Percentiles rank a stretch among this genome's conserved stretches.
Evolutionary conservation across 2,797 vertebrate species (phyloP).

Genomic region (Danio kyathit): DNA sequence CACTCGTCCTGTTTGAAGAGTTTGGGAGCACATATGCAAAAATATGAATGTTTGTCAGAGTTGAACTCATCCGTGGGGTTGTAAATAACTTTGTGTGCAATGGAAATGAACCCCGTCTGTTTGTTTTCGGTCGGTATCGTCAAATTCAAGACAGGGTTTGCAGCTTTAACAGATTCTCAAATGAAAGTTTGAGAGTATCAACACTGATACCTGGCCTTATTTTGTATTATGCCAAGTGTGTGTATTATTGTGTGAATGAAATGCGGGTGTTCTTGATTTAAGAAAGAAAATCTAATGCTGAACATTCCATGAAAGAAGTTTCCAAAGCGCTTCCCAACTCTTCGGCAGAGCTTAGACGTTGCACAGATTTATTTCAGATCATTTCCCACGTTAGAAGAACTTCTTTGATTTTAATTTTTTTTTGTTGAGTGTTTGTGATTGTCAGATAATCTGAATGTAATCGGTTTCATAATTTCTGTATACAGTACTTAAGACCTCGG

Average conservation of each 20-base stretch:
- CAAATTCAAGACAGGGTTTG: conserved; percentile 7
- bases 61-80: neutral
- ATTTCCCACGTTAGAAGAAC: neutral
- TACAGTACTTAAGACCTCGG: neutral
- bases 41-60: neutral
- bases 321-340: conserved; percentile 5
- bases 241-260: conserved; percentile 38
- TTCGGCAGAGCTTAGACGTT: conserved; percentile 21
- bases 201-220: conserved; percentile 1
- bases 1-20: conserved; percentile 4
- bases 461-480: conserved; percentile 20
- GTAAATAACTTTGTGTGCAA: neutral
- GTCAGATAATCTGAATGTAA: conserved; percentile 21
- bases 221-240: conserved; percentile 3
- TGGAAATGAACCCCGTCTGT: neutral
- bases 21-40: conserved; percentile 33
- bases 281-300: conserved; percentile 1
- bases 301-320: conserved; percentile 34
- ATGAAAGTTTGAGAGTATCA: conserved; percentile 5
- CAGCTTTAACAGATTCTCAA: conserved; percentile 39
- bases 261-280: neutral
- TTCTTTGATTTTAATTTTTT: conserved; percentile 9
- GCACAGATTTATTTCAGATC: conserved; percentile 14
- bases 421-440: conserved; percentile 18
- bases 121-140: neutral